These are phyloP conservation scores for Oasisia sp. DNA, from an alignment of 2,888 invertebrate genomes.

Conservation along the genomic window DNA sequence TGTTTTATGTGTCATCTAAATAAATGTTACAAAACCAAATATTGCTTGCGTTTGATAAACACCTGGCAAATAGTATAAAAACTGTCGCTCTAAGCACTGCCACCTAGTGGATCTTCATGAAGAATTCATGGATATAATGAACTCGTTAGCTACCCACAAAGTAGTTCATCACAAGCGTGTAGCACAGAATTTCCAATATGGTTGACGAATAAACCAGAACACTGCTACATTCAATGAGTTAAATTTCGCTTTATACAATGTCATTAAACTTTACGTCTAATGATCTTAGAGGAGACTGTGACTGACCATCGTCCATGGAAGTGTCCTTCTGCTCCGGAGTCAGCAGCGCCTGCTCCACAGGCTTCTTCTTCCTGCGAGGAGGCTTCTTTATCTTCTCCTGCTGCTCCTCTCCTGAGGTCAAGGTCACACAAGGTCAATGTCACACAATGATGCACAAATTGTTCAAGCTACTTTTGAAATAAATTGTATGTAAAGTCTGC, in stretches of 20 bases:
- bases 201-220: too few relatives aligned
- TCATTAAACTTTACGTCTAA: neutral
- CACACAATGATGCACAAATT: neutral
- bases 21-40: too few relatives aligned
- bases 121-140: too few relatives aligned
- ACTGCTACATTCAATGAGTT: too few relatives aligned
- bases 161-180: too few relatives aligned
- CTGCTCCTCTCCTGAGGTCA: neutral
- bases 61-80: too few relatives aligned
- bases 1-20: too few relatives aligned
- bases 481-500: neutral
- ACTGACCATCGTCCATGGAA: neutral
- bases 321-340: neutral
- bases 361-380: constrained; percentile 5
- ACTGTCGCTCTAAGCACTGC: too few relatives aligned
- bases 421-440: neutral
- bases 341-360: neutral
- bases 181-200: too few relatives aligned
- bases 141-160: too few relatives aligned
- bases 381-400: neutral
- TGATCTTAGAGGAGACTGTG: neutral
- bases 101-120: too few relatives aligned
- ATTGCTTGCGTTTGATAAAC: too few relatives aligned
- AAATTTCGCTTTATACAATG: neutral
- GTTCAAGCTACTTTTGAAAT: neutral